Evolutionary conservation across 2,797 vertebrate species (phyloP).

Genomic region (Myripristis murdjan): DNA sequence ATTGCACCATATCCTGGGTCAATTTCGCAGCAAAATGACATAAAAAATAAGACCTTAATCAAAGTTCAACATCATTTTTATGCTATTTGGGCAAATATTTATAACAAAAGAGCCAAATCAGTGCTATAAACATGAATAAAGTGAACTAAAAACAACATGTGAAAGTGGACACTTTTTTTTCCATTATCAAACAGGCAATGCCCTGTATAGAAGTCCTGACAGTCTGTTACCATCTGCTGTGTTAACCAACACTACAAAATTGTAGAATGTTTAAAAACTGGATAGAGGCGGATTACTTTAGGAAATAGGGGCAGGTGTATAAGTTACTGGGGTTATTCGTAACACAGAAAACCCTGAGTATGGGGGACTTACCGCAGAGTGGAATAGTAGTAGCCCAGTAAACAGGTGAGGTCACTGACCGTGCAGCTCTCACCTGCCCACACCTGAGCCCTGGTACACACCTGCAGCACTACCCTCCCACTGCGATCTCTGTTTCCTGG

Average conservation of each 20-base stretch:
- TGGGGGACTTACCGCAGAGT: conserved; percentile 85
- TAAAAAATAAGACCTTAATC: background rate
- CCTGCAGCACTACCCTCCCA: conserved; percentile 87
- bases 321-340: conserved; percentile 10
- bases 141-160: background rate
- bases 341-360: conserved; percentile 11
- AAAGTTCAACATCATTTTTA: background rate
- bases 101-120: background rate
- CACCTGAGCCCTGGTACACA: conserved; percentile 82
- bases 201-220: background rate
- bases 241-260: background rate
- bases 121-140: background rate
- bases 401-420: conserved; percentile 80
- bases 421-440: conserved; percentile 82
- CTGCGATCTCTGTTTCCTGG: conserved; percentile 89
- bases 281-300: background rate
- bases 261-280: background rate
- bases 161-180: background rate
- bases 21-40: background rate
- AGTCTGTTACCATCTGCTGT: background rate
- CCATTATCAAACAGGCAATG: background rate
- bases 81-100: background rate
- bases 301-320: conserved; percentile 21
- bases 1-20: background rate
- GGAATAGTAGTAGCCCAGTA: conserved; percentile 87